Base-by-base conservation (phyloP, 1,140 invertebrate species). In the Ectropis grisescens region DNA sequence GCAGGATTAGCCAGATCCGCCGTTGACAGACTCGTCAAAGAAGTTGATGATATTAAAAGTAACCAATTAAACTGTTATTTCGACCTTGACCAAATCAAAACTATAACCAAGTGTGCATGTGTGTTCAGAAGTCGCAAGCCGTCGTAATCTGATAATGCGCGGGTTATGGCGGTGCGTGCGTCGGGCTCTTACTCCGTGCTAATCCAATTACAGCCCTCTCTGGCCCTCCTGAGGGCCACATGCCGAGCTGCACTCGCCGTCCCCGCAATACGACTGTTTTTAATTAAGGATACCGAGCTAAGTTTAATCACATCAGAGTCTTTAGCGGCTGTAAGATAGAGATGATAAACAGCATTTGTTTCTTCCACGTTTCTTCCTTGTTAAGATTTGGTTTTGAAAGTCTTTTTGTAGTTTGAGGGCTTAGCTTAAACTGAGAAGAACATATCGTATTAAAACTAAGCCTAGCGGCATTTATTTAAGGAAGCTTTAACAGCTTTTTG, bases 91-190 rank as follows among this genome's bases (percentile, higher is more conserved):
- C 29, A 55, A 58, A 49, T 56, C 45, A 58, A 36, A 47, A 54
- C 25, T 41, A 42, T 48, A 43, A 54, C 51, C 53, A 58, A 28
- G 40, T 12, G 31, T 33, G 27, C 15, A 15, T 24, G 28, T 9
- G 28, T 9, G 19, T 27, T 38, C 29, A 25, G 34, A 46, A 41
- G 47, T 41, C 38, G 42, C 35, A 41, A 26, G 31, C 54, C 51
- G n/a, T n/a, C n/a, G n/a, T 75, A 75, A 72, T 75, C 60, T 39
- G 64, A 75, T 75, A 72, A 75, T 70, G 66, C 60, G 50, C 49
- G 45, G 58, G 67, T 71, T 75, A 70, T 68, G 58, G 57, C 40
- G 41, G 48, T 55, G 65, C 62, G 67, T 65, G 65, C 51, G 64
- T 39, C 32, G 35, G 13, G 36, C 43, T 61, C 52, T 50, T 52